Conservation (phyloP, 2,888 invertebrate genomes). For the Hypomecis punctinalis region DNA sequence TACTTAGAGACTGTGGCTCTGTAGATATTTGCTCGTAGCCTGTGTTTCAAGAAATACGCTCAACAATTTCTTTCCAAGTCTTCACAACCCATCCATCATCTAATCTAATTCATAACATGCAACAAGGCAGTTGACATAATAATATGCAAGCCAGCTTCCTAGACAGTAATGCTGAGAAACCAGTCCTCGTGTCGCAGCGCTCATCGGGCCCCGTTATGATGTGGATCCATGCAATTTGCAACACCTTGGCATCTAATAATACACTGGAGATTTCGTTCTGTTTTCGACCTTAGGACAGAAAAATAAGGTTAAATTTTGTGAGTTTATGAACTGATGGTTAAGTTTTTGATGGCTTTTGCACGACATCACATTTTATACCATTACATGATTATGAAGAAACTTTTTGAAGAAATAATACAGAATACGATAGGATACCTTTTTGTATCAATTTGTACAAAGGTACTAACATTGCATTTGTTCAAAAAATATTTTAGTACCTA, state of each 20-base stretch:
- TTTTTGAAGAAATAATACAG: no score
- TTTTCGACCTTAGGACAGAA: background rate
- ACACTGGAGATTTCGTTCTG: background rate
- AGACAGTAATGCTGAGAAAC: conserved; percentile 31
- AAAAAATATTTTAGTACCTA: no score
- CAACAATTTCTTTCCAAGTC: conserved; percentile 3
- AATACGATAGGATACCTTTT: no score
- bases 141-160: conserved; percentile 36
- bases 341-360: conserved; percentile 20
- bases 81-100: conserved; percentile 31
- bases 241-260: conserved; percentile 23
- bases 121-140: conserved; percentile 40
- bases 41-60: no score
- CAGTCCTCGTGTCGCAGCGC: conserved; percentile 32
- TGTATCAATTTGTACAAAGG: no score
- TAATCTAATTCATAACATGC: conserved; percentile 36
- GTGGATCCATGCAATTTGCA: conserved; percentile 44
- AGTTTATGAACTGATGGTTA: background rate
- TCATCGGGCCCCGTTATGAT: conserved; percentile 44
- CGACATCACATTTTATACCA: conserved; percentile 5
- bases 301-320: conserved; percentile 6
- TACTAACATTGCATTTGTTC: no score
- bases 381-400: background rate
- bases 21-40: no score
- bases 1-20: no score